Percentiles rank a stretch among this genome's conserved stretches.
Evolutionary conservation across 1,140 invertebrate species (phyloP).

Genomic region (Trinorchestia longiramus): DNA sequence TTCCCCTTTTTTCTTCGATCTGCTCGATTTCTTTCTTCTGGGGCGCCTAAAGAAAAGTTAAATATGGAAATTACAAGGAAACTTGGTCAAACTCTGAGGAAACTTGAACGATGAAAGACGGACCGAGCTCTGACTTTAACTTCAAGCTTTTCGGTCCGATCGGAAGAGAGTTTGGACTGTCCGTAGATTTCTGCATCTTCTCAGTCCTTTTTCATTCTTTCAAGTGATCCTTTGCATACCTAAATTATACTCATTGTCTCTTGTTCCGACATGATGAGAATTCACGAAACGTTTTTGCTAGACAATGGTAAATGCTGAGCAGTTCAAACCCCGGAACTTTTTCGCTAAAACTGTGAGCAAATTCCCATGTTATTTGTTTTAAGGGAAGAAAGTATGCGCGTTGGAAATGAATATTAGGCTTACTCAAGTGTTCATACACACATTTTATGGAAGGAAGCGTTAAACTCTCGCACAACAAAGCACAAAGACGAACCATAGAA

Average conservation of each 20-base stretch:
- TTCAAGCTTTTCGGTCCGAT: slow-evolving; percentile 46
- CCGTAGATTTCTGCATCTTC: slow-evolving; percentile 9
- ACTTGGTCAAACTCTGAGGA: slow-evolving; percentile 66
- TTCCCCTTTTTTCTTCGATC: slow-evolving; percentile 45
- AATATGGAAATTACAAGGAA: slow-evolving; percentile 67
- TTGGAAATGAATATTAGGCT: neutral
- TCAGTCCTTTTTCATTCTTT: neutral
- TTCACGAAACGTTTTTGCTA: neutral
- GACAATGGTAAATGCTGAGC: neutral
- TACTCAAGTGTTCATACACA: neutral
- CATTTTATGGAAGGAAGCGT: neutral
- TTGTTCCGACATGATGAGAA: neutral
- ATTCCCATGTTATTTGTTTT: neutral
- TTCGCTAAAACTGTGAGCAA: neutral
- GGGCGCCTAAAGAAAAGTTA: slow-evolving; percentile 66
- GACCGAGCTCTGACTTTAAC: slow-evolving; percentile 59
- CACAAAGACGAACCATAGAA: neutral
- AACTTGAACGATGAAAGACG: slow-evolving; percentile 67
- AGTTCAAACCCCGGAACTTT: neutral
- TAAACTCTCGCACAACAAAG: neutral
- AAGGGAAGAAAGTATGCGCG: neutral
- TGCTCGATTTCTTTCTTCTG: slow-evolving; percentile 62
- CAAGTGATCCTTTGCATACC: neutral
- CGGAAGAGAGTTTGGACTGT: slow-evolving; percentile 40
- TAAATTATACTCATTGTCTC: neutral